A percentile compares a stretch with the other conserved stretches of the same genome.
Conservation (phyloP, 1,140 invertebrate species). For the Camponotus pennsylvanicus region DNA sequence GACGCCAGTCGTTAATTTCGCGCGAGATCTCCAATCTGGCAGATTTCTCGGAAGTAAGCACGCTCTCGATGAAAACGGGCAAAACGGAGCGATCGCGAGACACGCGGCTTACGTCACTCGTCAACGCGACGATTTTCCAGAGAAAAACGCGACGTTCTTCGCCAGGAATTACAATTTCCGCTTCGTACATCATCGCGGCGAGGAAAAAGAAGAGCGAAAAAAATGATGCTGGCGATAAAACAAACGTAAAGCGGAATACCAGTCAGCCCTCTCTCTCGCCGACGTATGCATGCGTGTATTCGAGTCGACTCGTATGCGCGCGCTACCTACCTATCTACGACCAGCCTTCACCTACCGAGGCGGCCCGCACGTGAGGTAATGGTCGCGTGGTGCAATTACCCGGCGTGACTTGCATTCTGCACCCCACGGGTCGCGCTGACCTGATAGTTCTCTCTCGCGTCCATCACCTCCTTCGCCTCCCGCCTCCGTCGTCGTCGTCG, state of each 20-base stretch:
- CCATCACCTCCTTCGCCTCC: slow-evolving; percentile 34
- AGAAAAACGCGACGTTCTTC: neutral
- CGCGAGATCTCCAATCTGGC: neutral
- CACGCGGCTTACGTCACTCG: neutral
- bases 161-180: slow-evolving; percentile 25
- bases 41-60: slow-evolving; percentile 8
- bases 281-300: neutral
- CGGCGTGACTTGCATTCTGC: slow-evolving; percentile 82
- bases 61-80: slow-evolving; percentile 23
- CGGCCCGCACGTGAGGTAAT: slow-evolving; percentile 74
- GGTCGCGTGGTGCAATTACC: slow-evolving; percentile 81
- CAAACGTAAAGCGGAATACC: slow-evolving; percentile 51
- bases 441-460: slow-evolving; percentile 74
- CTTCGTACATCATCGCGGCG: slow-evolving; percentile 24
- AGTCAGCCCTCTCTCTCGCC: slow-evolving; percentile 24
- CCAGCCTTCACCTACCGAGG: slow-evolving; percentile 70
- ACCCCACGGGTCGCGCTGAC: slow-evolving; percentile 73
- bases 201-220: slow-evolving; percentile 12
- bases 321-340: slow-evolving; percentile 66
- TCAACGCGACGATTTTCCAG: slow-evolving; percentile 4
- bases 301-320: slow-evolving; percentile 7
- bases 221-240: slow-evolving; percentile 51
- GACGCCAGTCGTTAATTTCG: slow-evolving; percentile 13
- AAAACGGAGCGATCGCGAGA: neutral
- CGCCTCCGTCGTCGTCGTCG: slow-evolving; percentile 49